phyloP scores from a whole-genome alignment of 1,140 invertebrate genomes.

The Zaprionus gabonicus region DNA sequence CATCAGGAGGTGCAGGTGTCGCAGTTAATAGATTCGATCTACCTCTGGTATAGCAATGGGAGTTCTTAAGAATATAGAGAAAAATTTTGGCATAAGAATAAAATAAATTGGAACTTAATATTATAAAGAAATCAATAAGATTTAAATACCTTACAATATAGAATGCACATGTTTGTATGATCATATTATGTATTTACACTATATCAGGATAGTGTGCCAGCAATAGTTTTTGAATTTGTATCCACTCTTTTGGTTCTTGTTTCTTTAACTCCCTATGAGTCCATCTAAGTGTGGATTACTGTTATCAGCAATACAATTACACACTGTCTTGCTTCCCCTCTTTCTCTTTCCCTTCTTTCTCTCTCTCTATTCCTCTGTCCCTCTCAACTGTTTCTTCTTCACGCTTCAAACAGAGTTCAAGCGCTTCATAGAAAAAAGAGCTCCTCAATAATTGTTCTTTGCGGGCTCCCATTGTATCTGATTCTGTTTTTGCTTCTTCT shows the following conservation, averaged over 20 bases:
- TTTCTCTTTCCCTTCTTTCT: neutral
- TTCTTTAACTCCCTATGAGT: conserved; percentile 8
- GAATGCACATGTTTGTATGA: too few relatives aligned
- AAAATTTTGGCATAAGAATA: neutral
- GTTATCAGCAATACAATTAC: conserved; percentile 41
- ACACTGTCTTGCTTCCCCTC: conserved; percentile 9
- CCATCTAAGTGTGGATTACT: conserved; percentile 36
- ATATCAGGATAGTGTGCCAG: too few relatives aligned
- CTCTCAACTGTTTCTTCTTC: conserved; percentile 11
- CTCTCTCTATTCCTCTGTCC: neutral
- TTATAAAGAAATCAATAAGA: too few relatives aligned
- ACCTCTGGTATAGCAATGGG: neutral
- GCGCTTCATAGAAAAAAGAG: conserved; percentile 32
- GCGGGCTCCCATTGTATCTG: conserved; percentile 12
- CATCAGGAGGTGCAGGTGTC: neutral
- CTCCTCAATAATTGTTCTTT: conserved; percentile 18
- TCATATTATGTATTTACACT: too few relatives aligned
- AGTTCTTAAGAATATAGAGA: neutral
- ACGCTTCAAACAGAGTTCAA: conserved; percentile 38
- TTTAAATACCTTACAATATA: too few relatives aligned
- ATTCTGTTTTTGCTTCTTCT: conserved; percentile 14
- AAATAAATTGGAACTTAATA: neutral
- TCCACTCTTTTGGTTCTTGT: neutral
- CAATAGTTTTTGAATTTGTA: neutral
- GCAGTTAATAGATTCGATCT: neutral